Conservation (phyloP, 1,140 invertebrate genomes). For the Camponotus vicinus region DNA sequence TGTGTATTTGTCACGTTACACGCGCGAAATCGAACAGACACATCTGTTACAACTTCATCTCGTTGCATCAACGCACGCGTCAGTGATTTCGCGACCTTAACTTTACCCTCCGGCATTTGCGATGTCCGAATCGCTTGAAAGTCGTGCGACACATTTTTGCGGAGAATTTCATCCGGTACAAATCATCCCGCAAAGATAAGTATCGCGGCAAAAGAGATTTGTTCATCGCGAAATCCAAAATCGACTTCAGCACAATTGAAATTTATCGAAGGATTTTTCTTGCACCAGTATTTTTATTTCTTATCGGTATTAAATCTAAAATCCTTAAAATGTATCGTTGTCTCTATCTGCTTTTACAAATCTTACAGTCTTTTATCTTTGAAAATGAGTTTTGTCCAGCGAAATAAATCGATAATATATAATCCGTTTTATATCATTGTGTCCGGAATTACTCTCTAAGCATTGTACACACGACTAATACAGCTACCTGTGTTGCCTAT, state of each 20-base stretch:
- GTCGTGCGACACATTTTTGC: constrained; percentile 1
- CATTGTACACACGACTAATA: background rate
- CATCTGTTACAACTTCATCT: constrained; percentile 5
- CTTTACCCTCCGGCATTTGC: background rate
- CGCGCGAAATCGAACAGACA: constrained; percentile 7
- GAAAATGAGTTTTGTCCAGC: background rate
- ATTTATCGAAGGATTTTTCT: background rate
- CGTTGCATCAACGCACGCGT: background rate
- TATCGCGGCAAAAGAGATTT: background rate
- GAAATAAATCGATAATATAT: constrained; percentile 1
- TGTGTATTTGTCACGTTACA: background rate
- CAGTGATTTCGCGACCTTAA: background rate
- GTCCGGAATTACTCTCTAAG: background rate
- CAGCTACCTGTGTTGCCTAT: background rate
- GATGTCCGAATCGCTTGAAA: background rate
- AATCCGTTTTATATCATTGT: background rate
- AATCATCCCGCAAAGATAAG: constrained; percentile 21
- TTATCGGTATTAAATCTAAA: background rate
- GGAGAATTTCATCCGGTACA: background rate
- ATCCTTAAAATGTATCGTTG: background rate
- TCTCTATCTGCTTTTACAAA: too few relatives aligned
- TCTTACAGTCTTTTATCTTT: background rate
- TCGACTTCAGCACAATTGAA: background rate
- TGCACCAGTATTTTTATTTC: background rate
- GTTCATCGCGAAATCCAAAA: constrained; percentile 12